Evolutionary conservation across 2,888 invertebrate genomes (phyloP), one percentile per base, ranked within the genome.

Genomic region (Agonopterix heracliana): DNA sequence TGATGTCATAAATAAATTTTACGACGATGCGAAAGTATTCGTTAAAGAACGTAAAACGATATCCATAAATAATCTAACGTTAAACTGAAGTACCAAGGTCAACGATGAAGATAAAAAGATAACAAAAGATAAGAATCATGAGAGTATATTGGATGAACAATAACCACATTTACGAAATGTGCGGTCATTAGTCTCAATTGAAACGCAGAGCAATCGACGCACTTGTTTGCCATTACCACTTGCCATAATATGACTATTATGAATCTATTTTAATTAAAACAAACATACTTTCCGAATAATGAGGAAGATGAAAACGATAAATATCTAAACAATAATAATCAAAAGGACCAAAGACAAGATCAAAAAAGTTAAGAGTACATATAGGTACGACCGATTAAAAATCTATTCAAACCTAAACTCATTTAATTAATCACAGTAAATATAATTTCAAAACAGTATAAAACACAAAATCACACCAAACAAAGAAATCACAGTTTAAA

Each of bases 91-190:
- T 52, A 54, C 61, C 74, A 78, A 79, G 79, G 78, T 74, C 67
- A 63, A 53, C 62, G 49, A 48, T 50, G 49, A 58, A 66, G 71
- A 79, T 76, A 76, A 57, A 46, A 57, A 40, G 80, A 81, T 81
- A 79, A 68, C 57, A 47, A 56, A 57, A 52, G 68, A 71, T 68
- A 72, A 63, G 60, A 59, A 26, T 65, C 62, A 49, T 58, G 38
- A 49, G 57, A 55, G 47, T 60, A 54, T 55, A 62, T 59, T 55
- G 57, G 54, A 53, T 54, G 56, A 63, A 60, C 52, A 61, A 68
- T 63, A 65, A 67, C 55, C 59, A 64, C 61, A 64, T 54, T 62
- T 60, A 60, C 56, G 54, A 49, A 26, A 52, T 52, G 59, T 44
- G 50, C 52, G 54, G 53, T 53, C 52, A 54, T 61, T 63, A 59